Evolutionary conservation across 2,888 invertebrate genomes (phyloP).

Genomic region (Metacarcinus magister): DNA sequence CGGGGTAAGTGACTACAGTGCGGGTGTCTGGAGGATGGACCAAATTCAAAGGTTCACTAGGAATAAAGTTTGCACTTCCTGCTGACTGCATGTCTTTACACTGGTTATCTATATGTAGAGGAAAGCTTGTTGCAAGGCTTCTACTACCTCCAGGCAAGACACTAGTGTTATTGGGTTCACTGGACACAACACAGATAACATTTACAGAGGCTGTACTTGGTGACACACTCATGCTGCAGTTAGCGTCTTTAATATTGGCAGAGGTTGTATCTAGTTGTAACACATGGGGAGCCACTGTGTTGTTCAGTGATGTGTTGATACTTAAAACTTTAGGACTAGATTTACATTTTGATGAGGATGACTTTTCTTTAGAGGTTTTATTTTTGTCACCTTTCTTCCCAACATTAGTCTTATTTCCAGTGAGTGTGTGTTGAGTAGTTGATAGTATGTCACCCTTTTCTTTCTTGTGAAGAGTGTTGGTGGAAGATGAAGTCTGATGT

Average conservation of each 20-base stretch:
- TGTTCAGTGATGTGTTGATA: neutral
- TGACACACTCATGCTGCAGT: neutral
- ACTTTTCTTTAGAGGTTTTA: neutral
- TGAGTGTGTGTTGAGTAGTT: neutral
- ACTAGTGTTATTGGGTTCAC: neutral
- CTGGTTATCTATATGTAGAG: neutral
- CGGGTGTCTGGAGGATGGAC: neutral
- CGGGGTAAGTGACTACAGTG: no score
- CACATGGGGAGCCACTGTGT: neutral
- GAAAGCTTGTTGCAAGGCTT: neutral
- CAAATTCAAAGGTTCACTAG: neutral
- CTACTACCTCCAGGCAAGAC: neutral
- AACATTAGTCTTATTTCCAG: slow-evolving; percentile 4
- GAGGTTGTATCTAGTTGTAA: neutral
- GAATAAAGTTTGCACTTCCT: neutral
- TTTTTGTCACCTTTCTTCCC: slow-evolving; percentile 7
- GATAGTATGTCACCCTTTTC: neutral
- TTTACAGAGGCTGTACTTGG: slow-evolving; percentile 39
- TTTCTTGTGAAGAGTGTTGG: neutral
- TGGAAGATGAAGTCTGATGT: neutral
- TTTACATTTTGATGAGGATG: neutral
- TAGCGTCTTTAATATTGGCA: neutral
- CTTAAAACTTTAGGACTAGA: neutral
- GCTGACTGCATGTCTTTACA: neutral
- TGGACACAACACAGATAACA: slow-evolving; percentile 59